Percentiles rank a stretch among this genome's conserved stretches.
Evolutionary conservation across 2,797 vertebrate genomes (phyloP).

Genomic region (Crocidura indochinensis): DNA sequence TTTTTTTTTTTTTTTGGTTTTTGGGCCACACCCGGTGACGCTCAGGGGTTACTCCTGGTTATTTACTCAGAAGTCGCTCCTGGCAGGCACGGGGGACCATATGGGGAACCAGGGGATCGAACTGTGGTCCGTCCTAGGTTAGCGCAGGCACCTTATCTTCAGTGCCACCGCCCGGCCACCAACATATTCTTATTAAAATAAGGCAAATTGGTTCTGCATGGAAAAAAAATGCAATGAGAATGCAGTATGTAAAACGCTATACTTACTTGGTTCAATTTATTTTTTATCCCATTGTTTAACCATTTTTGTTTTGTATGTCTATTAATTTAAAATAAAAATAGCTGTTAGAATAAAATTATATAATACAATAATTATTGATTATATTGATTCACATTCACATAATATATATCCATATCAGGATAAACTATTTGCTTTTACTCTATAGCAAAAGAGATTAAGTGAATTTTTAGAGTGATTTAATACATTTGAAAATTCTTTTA

Average conservation of each 20-base stretch:
- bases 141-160: too few species aligned
- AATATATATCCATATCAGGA: slow-evolving; percentile 4
- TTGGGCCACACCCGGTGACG: too few species aligned
- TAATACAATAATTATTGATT: slow-evolving; percentile 5
- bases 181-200: not conserved
- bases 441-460: not conserved
- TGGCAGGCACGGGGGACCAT: too few species aligned
- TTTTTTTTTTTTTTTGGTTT: too few species aligned
- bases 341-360: not conserved
- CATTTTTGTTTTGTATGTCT: not conserved
- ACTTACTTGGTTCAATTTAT: not conserved
- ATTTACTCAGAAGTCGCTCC: too few species aligned
- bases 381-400: not conserved
- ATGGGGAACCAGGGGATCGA: too few species aligned
- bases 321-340: not conserved
- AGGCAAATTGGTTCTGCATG: slow-evolving; percentile 10
- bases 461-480: not conserved
- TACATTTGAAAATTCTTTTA: not conserved
- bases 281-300: slow-evolving; percentile 17
- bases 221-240: slow-evolving; percentile 1
- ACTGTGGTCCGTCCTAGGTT: too few species aligned
- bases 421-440: not conserved
- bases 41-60: too few species aligned
- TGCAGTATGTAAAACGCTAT: not conserved
- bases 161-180: too few species aligned